A percentile compares a stretch with the other conserved stretches of the same genome.
Conservation (phyloP, 1,140 invertebrate genomes). For the Listronotus bonariensis region DNA sequence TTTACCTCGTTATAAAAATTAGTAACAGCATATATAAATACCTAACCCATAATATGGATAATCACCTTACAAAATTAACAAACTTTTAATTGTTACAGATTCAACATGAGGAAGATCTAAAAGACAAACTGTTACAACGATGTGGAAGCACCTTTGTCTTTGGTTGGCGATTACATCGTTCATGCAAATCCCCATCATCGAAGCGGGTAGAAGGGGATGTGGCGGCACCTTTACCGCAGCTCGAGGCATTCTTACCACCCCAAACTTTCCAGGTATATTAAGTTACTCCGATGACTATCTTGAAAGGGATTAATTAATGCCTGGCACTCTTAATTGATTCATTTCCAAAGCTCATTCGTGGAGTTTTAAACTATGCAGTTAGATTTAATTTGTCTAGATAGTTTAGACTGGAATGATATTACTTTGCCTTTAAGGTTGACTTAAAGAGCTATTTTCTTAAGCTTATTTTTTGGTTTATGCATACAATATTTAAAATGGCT, state of each 20-base stretch:
- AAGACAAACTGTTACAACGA: constrained; percentile 8
- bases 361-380: neutral
- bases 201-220: constrained; percentile 56
- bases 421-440: too few species aligned
- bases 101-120: constrained; percentile 23
- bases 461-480: too few species aligned
- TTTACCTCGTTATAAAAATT: too few species aligned
- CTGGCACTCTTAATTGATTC: constrained; percentile 14
- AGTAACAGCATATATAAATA: too few species aligned
- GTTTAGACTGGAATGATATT: neutral
- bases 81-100: constrained; percentile 28
- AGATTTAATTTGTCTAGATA: constrained; percentile 1
- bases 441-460: too few species aligned
- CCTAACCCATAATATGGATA: too few species aligned
- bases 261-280: constrained; percentile 72
- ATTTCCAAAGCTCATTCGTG: constrained; percentile 6
- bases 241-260: constrained; percentile 76
- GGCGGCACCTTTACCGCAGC: constrained; percentile 66
- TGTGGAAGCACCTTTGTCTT: constrained; percentile 28
- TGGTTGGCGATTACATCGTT: constrained; percentile 8
- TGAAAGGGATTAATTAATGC: constrained; percentile 15
- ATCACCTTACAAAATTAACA: neutral
- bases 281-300: constrained; percentile 13
- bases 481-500: too few species aligned
- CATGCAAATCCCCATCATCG: constrained; percentile 12